These are phyloP conservation scores for Zaprionus tsacasi DNA, from an alignment of 1,140 invertebrate genomes.

Conservation along the genomic window DNA sequence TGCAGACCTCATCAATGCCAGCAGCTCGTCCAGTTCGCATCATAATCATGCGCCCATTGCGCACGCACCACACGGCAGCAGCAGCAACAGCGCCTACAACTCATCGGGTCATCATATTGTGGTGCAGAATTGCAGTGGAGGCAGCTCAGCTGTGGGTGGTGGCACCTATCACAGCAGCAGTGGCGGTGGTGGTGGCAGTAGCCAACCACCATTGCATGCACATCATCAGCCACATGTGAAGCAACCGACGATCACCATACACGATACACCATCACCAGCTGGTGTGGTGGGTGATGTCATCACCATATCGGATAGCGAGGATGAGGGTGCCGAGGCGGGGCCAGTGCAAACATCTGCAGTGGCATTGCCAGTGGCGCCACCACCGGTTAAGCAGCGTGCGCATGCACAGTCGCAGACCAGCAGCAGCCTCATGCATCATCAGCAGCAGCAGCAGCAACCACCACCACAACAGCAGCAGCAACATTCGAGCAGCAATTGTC, in stretches of 20 bases:
- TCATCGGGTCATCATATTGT: slow-evolving; percentile 68
- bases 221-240: slow-evolving; percentile 73
- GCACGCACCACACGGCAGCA: slow-evolving; percentile 56
- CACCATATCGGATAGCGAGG: slow-evolving; percentile 98
- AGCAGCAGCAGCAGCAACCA: slow-evolving; percentile 49
- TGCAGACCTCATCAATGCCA: slow-evolving; percentile 73
- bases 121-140: slow-evolving; percentile 61
- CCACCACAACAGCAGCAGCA: slow-evolving; percentile 46
- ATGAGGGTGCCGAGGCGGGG: slow-evolving; percentile 88
- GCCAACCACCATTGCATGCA: slow-evolving; percentile 62
- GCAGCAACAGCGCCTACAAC: slow-evolving; percentile 55
- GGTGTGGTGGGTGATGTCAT: slow-evolving; percentile 89
- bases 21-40: slow-evolving; percentile 63
- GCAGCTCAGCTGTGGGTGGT: slow-evolving; percentile 53
- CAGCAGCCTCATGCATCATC: slow-evolving; percentile 61
- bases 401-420: slow-evolving; percentile 85
- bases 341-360: slow-evolving; percentile 29
- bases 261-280: slow-evolving; percentile 96
- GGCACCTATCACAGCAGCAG: slow-evolving; percentile 58
- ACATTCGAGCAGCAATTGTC: slow-evolving; percentile 61
- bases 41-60: slow-evolving; percentile 68
- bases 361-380: slow-evolving; percentile 49
- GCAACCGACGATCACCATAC: slow-evolving; percentile 91
- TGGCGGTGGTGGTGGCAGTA: neutral
- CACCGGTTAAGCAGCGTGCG: slow-evolving; percentile 78